Evolutionary conservation across 1,140 invertebrate species (phyloP), one percentile per base, ranked within the genome.

Genomic region (Theocolax elegans): DNA sequence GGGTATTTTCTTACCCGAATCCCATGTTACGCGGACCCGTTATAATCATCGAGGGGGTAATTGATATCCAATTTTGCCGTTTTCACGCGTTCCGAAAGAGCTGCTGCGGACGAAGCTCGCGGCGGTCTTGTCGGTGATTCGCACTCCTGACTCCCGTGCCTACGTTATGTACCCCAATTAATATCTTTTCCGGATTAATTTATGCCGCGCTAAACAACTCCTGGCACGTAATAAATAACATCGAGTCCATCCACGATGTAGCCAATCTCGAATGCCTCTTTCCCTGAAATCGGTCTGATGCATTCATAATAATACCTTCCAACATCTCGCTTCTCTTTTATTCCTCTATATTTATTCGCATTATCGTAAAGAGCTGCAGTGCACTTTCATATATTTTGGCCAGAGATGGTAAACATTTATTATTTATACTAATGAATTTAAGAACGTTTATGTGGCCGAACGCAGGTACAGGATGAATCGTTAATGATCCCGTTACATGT

Each of bases 161-260:
- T n/a, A n/a, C n/a, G 60, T 58, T 71, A 71, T 62, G 69, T 42
- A 65, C n/a, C n/a, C n/a, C n/a, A 71, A 71, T 66, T 71, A 71
- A 71, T 71, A 71, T 71, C 69, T 53, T 71, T 65, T 35, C 2
- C 38, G 23, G 69, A 71, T 71, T 54, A 60, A 71, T 71, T 71
- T 65, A 66, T 71, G 62, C 62, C 35, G 25, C n/a, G 54, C 44
- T 71, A 71, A 71, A 66, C 66, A 71, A 65, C 62, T 71, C 42
- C 62, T 66, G 46, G 62, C 62, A 71, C 69, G 42, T 59, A 59
- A 65, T 65, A 66, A 71, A 71, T 71, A 65, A 71, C 59, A 10
- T 25, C 35, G 58, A 31, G 35, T 19, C 38, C 17, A n/a, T 44
- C 64, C 25, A 46, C 46, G 51, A 67, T 46, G 42, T 35, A 53